phyloP scores from a whole-genome alignment of 1,140 invertebrate species.

The Philotrypesis tridentata region DNA sequence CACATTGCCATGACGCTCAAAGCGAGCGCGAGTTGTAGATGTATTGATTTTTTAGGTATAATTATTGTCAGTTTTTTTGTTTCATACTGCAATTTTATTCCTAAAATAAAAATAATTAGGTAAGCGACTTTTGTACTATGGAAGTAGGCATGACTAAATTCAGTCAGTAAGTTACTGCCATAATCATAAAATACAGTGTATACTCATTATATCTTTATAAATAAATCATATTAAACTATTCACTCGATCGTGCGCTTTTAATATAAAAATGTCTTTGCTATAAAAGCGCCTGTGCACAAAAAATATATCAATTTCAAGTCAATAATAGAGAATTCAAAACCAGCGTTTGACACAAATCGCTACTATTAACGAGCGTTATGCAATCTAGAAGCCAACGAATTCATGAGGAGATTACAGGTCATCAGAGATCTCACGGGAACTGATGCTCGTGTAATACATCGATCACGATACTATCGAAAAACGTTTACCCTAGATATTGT shows the following conservation, averaged over 20 bases:
- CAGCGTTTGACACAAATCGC: too few relatives aligned
- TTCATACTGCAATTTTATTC: constrained; percentile 32
- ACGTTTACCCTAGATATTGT: not conserved
- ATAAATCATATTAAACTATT: constrained; percentile 58
- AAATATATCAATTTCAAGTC: too few relatives aligned
- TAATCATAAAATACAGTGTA: constrained; percentile 67
- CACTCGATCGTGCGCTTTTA: too few relatives aligned
- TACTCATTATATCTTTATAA: constrained; percentile 69
- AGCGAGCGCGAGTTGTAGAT: constrained; percentile 39
- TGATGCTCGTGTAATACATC: not conserved
- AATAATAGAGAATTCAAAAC: too few relatives aligned
- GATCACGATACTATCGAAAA: not conserved
- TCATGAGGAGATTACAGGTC: not conserved
- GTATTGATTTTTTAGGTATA: constrained; percentile 28
- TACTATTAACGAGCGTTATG: too few relatives aligned
- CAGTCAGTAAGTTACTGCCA: constrained; percentile 67
- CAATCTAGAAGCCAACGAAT: not conserved
- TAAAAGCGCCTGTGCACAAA: too few relatives aligned
- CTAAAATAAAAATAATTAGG: constrained; percentile 50
- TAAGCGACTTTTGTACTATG: constrained; percentile 62
- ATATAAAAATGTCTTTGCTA: too few relatives aligned
- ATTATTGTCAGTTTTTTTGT: constrained; percentile 52
- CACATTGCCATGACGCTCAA: constrained; percentile 55
- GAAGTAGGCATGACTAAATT: constrained; percentile 64
- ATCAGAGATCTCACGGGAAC: not conserved